phyloP scores from a whole-genome alignment of 2,888 invertebrate genomes.

The Caenorhabditis afra region DNA sequence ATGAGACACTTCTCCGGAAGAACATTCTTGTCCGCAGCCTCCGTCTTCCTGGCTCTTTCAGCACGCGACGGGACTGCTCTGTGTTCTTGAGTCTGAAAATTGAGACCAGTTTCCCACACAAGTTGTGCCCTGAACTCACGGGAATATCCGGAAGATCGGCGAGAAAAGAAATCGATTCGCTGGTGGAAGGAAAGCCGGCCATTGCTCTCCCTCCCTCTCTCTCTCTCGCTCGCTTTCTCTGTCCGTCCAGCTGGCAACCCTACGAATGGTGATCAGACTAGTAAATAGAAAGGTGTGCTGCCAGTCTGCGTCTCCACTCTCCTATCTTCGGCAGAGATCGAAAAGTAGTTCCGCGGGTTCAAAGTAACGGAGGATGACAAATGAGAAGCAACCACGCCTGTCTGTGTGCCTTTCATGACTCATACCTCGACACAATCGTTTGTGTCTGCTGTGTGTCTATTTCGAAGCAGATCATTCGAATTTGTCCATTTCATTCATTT shows the following conservation, averaged over 20 bases:
- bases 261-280: no score
- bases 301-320: neutral
- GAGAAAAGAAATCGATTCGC: neutral
- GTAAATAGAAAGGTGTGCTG: no score
- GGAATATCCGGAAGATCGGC: constrained; percentile 6
- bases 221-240: neutral
- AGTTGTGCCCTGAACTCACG: neutral
- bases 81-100: neutral
- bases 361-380: constrained; percentile 1
- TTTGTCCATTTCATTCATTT: neutral
- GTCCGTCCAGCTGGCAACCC: no score
- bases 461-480: neutral
- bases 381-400: neutral
- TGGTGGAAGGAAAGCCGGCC: neutral
- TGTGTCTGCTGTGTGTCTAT: constrained; percentile 18
- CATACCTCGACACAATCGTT: constrained; percentile 24
- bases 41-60: neutral
- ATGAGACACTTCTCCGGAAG: constrained; percentile 57
- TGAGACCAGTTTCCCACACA: neutral
- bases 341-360: neutral
- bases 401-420: constrained; percentile 23
- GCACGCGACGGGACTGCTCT: neutral
- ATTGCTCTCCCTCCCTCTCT: neutral
- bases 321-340: constrained; percentile 14
- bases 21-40: neutral